These are phyloP conservation scores for Heliopora coerulea DNA, from an alignment of 92 coral and sea anemone genomes.

Conservation along the genomic window DNA sequence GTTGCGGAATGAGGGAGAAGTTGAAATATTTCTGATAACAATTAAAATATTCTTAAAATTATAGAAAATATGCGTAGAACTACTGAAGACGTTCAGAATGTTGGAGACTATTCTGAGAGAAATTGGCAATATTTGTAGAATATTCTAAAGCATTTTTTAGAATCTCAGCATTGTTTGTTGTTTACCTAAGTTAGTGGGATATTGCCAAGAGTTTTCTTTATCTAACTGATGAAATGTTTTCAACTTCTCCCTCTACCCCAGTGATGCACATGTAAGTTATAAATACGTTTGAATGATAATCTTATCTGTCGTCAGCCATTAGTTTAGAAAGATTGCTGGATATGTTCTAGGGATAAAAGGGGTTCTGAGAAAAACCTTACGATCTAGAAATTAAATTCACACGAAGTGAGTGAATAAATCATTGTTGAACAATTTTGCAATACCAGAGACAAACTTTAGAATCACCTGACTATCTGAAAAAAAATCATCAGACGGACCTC, in stretches of 20 bases:
- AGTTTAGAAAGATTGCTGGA: slow-evolving; percentile 15
- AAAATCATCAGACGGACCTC: not conserved
- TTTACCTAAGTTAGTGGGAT: too few species aligned
- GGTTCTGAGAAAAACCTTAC: not conserved
- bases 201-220: too few species aligned
- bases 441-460: slow-evolving; percentile 14
- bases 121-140: too few species aligned
- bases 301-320: slow-evolving; percentile 1
- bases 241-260: slow-evolving; percentile 1
- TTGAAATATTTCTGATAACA: not conserved
- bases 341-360: slow-evolving; percentile 12
- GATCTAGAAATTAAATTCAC: not conserved
- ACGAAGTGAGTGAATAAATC: not conserved
- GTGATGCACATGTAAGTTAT: slow-evolving; percentile 36
- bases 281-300: slow-evolving; percentile 28
- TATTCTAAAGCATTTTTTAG: too few species aligned
- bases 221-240: not conserved
- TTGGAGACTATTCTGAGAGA: not conserved
- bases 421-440: slow-evolving; percentile 15
- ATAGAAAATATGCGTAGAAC: not conserved
- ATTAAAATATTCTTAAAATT: not conserved
- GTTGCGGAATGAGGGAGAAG: not conserved
- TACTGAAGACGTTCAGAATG: not conserved
- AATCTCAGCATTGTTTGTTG: too few species aligned
- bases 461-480: not conserved